Evolutionary conservation across 2,888 invertebrate genomes (phyloP), one percentile per base, ranked within the genome.

Genomic region (Ophion obscuratus): DNA sequence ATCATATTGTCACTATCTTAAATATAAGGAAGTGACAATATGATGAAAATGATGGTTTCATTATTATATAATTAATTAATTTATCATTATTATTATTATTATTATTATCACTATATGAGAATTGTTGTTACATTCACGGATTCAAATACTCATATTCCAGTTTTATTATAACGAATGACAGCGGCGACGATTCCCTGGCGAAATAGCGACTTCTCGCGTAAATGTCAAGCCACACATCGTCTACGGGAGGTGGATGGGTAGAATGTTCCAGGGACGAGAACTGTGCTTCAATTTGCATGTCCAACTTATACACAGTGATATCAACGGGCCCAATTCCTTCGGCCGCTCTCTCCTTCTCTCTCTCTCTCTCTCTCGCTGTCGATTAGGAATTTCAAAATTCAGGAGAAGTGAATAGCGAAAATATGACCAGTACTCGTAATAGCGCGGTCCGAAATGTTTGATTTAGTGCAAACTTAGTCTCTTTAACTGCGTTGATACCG

Each of bases 211-310:
- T 7, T 31, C 70, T 57, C 20, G 67, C 36, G 61, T 7, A 78
- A 83, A 83, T 83, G 83, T 83, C 73, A 83, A 78, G 67, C 78
- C 53, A 61, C 67, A 47, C 61, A 61, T 73, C 59, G 17, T 44
- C 40, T 10, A 40, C 17, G 31, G 59, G 31, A 31, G 24, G n/a
- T 57, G 59, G 44, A 31, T 27, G n/a, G 47, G 47, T 44, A 31
- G 53, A 64, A n/a, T 62, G 47, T 66, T 53, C n/a, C 17, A 31
- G 53, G 36, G 20, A 27, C 47, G 24, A 70, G 31, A 31, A 70
- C 31, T 70, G 27, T 57, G 53, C 53, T 73, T 73, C 44, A 31
- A 81, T 67, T 53, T 53, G 14, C 53, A 53, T 14, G 66, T 47
- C 44, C 67, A 61, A 81, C 66, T 40, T 66, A 53, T 47, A 66